phyloP scores from a whole-genome alignment of 2,113 vertebrate genomes.

The Brachyistius frenatus region DNA sequence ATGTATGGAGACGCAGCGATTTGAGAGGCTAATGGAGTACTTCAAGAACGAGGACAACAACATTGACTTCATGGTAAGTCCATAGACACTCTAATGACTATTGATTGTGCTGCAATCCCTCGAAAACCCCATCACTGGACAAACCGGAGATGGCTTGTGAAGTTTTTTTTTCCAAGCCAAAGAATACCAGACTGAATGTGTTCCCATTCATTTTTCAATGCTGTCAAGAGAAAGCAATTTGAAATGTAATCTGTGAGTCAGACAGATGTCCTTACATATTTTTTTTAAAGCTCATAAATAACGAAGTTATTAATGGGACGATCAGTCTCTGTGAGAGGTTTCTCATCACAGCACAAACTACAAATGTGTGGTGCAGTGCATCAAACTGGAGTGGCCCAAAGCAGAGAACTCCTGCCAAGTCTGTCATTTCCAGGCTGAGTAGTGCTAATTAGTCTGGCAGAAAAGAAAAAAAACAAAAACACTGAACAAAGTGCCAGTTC shows the following conservation, averaged over 20 bases:
- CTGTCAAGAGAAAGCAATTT: neutral
- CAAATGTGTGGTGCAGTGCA: conserved; percentile 2
- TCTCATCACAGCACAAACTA: conserved; percentile 12
- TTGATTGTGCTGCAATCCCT: conserved; percentile 44
- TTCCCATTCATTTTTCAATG: neutral
- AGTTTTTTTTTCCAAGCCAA: conserved; percentile 30
- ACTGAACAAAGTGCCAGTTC: conserved; percentile 18
- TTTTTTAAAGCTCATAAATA: neutral
- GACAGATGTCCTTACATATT: neutral
- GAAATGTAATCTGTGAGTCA: neutral
- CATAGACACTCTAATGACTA: conserved; percentile 43
- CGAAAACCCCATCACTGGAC: conserved; percentile 9
- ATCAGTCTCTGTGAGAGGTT: neutral
- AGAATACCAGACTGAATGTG: neutral
- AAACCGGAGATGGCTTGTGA: neutral
- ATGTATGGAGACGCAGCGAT: conserved; percentile 93
- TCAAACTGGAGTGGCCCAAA: conserved; percentile 4
- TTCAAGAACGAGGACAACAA: conserved; percentile 98
- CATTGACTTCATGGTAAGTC: conserved; percentile 95
- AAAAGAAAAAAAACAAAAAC: conserved; percentile 24
- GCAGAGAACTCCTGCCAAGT: conserved; percentile 1
- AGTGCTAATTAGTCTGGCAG: conserved; percentile 30
- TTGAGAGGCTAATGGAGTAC: conserved; percentile 98
- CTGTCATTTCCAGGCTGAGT: conserved; percentile 17
- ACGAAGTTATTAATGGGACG: neutral